Evolutionary conservation across 2,113 vertebrate species (phyloP).

Genomic region (Poicephalus meyeri): DNA sequence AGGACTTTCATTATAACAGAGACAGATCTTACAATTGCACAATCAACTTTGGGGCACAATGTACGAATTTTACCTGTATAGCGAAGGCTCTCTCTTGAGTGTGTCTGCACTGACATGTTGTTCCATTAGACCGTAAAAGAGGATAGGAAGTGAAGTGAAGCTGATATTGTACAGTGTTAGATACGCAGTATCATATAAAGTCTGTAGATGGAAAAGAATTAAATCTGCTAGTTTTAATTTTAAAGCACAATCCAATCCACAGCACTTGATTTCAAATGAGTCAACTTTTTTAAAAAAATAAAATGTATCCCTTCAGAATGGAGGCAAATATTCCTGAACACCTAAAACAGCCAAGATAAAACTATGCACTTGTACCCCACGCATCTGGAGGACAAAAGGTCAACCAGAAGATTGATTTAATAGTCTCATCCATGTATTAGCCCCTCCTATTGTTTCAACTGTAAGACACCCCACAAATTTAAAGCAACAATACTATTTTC

Average conservation of each 20-base stretch:
- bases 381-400: not conserved
- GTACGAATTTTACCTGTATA: constrained; percentile 84
- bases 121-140: constrained; percentile 94
- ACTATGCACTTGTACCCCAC: not conserved
- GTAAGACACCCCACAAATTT: not conserved
- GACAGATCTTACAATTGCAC: not conserved
- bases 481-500: not conserved
- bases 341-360: not conserved
- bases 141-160: constrained; percentile 97
- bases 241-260: not conserved
- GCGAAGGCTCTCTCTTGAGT: constrained; percentile 89
- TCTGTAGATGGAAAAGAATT: constrained; percentile 74
- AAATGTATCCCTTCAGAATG: not conserved
- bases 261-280: not conserved
- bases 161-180: constrained; percentile 99
- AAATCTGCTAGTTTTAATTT: not conserved
- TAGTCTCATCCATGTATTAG: not conserved
- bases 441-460: not conserved
- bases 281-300: not conserved
- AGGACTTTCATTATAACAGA: not conserved
- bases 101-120: constrained; percentile 91
- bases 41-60: not conserved
- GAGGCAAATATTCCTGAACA: not conserved
- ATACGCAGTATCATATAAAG: constrained; percentile 96
- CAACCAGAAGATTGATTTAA: not conserved